Evolutionary conservation across 1,140 invertebrate species (phyloP).

Genomic region (Drosophila fuyamai): DNA sequence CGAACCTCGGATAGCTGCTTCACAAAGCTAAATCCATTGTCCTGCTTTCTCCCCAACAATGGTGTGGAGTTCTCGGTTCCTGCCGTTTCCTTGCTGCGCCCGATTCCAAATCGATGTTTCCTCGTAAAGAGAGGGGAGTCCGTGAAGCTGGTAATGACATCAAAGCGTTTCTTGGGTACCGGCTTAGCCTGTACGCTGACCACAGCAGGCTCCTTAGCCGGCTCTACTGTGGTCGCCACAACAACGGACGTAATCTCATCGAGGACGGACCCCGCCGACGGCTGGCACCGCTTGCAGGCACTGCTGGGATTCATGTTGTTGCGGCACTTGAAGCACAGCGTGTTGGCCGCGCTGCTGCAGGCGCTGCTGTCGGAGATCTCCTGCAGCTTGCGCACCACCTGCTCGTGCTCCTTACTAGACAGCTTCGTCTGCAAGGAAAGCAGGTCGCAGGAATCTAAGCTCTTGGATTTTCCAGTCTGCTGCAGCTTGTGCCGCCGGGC

Average conservation of each 20-base stretch:
- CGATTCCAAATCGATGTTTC: slow-evolving; percentile 82
- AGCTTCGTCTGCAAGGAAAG: slow-evolving; percentile 69
- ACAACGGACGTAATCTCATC: slow-evolving; percentile 60
- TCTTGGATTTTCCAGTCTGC: slow-evolving; percentile 92
- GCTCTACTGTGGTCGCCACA: slow-evolving; percentile 7
- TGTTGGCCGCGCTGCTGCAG: slow-evolving; percentile 74
- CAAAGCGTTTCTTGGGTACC: slow-evolving; percentile 68
- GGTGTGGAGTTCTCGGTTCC: slow-evolving; percentile 73
- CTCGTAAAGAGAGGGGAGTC: slow-evolving; percentile 84
- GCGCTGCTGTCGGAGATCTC: slow-evolving; percentile 82
- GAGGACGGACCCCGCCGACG: slow-evolving; percentile 6
- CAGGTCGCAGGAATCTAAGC: slow-evolving; percentile 91
- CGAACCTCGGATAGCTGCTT: slow-evolving; percentile 82
- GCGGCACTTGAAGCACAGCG: slow-evolving; percentile 75
- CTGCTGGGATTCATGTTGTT: slow-evolving; percentile 76
- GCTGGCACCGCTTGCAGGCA: slow-evolving; percentile 74
- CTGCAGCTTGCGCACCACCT: slow-evolving; percentile 73
- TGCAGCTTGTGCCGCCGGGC: slow-evolving; percentile 87
- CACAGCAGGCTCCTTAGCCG: slow-evolving; percentile 37
- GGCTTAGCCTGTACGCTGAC: slow-evolving; percentile 32
- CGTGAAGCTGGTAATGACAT: slow-evolving; percentile 84
- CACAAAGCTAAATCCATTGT: slow-evolving; percentile 79
- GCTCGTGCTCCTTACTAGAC: slow-evolving; percentile 76
- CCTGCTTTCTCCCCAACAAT: slow-evolving; percentile 70
- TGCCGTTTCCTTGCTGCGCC: slow-evolving; percentile 63